A percentile compares a stretch with the other conserved stretches of the same genome.
Evolutionary conservation across 2,797 vertebrate genomes (phyloP).

Genomic region (Petrocephalus sullivani): DNA sequence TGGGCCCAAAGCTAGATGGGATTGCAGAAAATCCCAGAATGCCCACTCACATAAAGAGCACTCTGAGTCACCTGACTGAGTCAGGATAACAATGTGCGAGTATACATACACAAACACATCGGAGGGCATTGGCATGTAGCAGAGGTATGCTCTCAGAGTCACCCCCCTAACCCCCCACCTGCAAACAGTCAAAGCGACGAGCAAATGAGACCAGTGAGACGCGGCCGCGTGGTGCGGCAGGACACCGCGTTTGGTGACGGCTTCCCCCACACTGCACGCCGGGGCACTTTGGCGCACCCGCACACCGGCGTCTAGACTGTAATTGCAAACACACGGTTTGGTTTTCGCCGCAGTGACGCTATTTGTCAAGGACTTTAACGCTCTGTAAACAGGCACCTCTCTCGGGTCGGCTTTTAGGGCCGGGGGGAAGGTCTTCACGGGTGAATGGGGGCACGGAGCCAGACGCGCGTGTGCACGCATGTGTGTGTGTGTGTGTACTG

Average conservation of each 20-base stretch:
- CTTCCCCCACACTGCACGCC: not conserved
- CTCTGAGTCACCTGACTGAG: not conserved
- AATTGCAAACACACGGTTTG: not conserved
- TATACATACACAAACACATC: not conserved
- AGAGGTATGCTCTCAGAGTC: not conserved
- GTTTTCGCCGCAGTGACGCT: not conserved
- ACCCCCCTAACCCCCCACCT: not conserved
- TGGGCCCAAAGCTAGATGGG: not conserved
- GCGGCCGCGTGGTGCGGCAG: not conserved
- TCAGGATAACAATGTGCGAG: not conserved
- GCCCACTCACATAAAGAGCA: not conserved
- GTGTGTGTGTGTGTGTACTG: not conserved
- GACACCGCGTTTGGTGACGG: not conserved
- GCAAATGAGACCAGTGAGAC: not conserved
- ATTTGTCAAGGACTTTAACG: conserved; percentile 6
- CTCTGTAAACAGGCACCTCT: conserved; percentile 5
- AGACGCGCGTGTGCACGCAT: not conserved
- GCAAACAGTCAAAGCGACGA: not conserved
- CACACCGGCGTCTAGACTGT: not conserved
- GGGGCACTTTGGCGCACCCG: not conserved
- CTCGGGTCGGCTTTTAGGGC: not conserved
- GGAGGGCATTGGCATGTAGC: not conserved
- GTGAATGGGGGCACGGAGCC: not conserved
- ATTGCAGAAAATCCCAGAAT: not conserved
- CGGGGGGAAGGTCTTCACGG: not conserved